phyloP scores from a whole-genome alignment of 1,140 invertebrate genomes.

The Penaeus indicus region DNA sequence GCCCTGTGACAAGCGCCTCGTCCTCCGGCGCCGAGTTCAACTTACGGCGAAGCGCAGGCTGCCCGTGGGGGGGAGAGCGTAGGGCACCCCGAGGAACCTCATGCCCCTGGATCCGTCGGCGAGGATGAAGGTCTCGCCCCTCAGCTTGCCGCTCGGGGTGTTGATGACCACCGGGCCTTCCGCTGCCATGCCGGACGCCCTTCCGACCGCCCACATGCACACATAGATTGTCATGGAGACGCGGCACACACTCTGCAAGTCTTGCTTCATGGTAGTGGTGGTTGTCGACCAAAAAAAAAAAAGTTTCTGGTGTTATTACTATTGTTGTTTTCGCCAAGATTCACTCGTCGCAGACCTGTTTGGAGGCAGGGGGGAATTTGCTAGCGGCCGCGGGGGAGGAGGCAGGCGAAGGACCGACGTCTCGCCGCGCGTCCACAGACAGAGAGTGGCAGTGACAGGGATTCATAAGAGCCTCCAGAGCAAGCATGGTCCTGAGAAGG shows the following conservation, averaged over 20 bases:
- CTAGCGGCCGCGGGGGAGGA: too few relatives aligned
- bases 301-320: background rate
- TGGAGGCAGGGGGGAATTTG: too few relatives aligned
- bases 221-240: background rate
- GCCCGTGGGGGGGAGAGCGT: conserved; percentile 45
- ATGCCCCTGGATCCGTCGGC: conserved; percentile 44
- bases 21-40: background rate
- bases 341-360: too few relatives aligned
- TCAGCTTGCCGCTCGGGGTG: conserved; percentile 45
- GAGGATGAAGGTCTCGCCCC: conserved; percentile 49
- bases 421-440: too few relatives aligned
- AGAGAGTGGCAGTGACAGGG: too few relatives aligned
- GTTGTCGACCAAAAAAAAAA: background rate
- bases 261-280: background rate
- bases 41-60: conserved; percentile 54
- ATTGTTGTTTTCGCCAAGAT: too few relatives aligned
- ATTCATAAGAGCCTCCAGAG: too few relatives aligned
- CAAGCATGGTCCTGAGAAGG: too few relatives aligned
- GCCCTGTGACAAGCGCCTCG: too few relatives aligned
- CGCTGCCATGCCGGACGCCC: conserved; percentile 23
- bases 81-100: conserved; percentile 55
- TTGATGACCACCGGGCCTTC: conserved; percentile 47
- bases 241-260: background rate
- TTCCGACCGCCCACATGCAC: background rate
- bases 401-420: too few relatives aligned